Evolutionary conservation across 2,888 invertebrate genomes (phyloP), one percentile per base, ranked within the genome.

Genomic region (Trisateles emortualis): DNA sequence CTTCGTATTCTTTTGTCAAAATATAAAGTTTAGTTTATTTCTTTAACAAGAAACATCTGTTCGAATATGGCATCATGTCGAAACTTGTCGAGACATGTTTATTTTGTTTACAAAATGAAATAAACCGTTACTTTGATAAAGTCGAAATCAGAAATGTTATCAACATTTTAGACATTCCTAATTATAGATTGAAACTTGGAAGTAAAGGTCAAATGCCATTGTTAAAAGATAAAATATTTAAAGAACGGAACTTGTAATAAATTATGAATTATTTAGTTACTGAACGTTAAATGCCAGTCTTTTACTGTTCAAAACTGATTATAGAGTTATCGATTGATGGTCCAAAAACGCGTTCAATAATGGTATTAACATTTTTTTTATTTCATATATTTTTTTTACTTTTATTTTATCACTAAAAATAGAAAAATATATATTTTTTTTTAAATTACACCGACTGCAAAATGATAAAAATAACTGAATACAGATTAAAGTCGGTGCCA

Each of bases 41-140:
- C 46, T 57, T 62, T 48, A 39, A 17, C 24, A 17, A 22, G 19
- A 16, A 46, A 56, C 62, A 62, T 62, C 66, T 62, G 59, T 39
- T 50, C n/a, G n/a, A n/a, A n/a, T n/a, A n/a, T n/a, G n/a, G n/a
- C n/a, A 5, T 10, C 8, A 32, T 11, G 32, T 32, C 2, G 1
- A 8, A 47, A 39, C 39, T 43, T 38, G 26, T 47, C 13, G 14
- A 14, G 11, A 59, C 57, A 52, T 55, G 63, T 63, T 17, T 9
- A 22, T 52, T 50, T 36, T 48, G 50, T 53, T 40, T 48, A 40
- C 40, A 30, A 35, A 3, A 50, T 13, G 22, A 30, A 60, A 55
- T 30, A 26, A 26, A 36, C 49, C 36, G 38, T 39, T 55, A 47
- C 0, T 44, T 32, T 38, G 52, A 69, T 65, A 65, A 56, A 44